A percentile compares a stretch with the other conserved stretches of the same genome.
These are phyloP conservation scores for Hetaerina americana DNA, from an alignment of 1,140 invertebrate genomes.

Conservation along the genomic window DNA sequence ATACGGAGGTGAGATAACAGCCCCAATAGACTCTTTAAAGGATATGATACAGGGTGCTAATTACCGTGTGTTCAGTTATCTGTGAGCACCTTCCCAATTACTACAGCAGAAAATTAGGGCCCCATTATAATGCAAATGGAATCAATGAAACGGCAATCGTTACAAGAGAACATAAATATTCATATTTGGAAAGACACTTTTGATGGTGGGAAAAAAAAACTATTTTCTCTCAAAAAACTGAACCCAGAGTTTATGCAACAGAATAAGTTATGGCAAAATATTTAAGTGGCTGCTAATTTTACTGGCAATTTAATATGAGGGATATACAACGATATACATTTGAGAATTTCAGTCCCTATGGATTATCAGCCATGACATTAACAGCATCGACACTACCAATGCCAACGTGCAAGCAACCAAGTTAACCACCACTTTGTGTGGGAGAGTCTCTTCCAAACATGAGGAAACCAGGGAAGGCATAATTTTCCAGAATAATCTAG, in stretches of 20 bases:
- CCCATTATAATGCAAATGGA: too few relatives aligned
- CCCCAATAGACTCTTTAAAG: background rate
- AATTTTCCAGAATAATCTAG: conserved; percentile 97
- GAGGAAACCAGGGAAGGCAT: conserved; percentile 92
- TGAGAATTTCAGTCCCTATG: conserved; percentile 99
- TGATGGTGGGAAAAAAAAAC: too few relatives aligned
- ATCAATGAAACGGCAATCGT: too few relatives aligned
- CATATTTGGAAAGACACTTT: too few relatives aligned
- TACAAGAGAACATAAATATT: too few relatives aligned
- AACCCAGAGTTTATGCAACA: too few relatives aligned
- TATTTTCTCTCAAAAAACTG: too few relatives aligned
- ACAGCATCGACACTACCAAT: conserved; percentile 99
- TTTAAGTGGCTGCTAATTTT: too few relatives aligned
- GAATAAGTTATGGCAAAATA: too few relatives aligned
- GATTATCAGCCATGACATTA: conserved; percentile 99
- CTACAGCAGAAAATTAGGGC: too few relatives aligned
- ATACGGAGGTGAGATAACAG: conserved; percentile 2
- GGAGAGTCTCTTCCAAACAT: conserved; percentile 99
- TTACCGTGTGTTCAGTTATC: background rate
- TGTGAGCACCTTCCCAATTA: conserved; percentile 23
- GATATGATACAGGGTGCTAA: background rate
- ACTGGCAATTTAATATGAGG: too few relatives aligned
- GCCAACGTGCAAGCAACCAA: conserved; percentile 96
- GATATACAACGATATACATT: too few relatives aligned
- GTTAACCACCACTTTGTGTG: conserved; percentile 96